These are phyloP conservation scores for Seriola quinqueradiata DNA, from an alignment of 2,113 vertebrate species.

Conservation along the genomic window DNA sequence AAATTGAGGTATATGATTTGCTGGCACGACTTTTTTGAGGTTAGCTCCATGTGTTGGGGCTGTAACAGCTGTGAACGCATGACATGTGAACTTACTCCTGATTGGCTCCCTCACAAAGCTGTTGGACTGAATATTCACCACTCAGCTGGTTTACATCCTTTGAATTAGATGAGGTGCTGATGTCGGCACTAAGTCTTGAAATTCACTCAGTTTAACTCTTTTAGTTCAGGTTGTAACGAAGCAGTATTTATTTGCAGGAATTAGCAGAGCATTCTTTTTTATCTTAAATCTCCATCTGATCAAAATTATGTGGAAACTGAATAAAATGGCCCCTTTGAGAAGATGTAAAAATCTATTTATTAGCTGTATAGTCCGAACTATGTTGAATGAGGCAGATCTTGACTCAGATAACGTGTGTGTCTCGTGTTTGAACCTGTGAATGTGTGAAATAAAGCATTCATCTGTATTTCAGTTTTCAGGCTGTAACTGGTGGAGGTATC, in stretches of 20 bases:
- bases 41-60: not conserved
- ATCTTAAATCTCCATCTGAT: not conserved
- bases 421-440: not conserved
- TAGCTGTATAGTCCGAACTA: not conserved
- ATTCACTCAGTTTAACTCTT: conserved; percentile 23
- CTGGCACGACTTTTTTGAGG: not conserved
- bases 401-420: not conserved
- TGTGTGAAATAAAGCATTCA: not conserved
- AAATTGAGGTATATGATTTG: too few species aligned
- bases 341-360: not conserved
- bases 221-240: conserved; percentile 5
- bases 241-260: not conserved
- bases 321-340: not conserved
- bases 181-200: conserved; percentile 9
- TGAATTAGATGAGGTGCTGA: conserved; percentile 31
- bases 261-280: not conserved
- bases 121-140: not conserved
- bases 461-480: not conserved
- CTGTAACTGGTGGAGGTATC: not conserved
- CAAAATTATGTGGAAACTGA: not conserved
- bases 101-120: conserved; percentile 5
- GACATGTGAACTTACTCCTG: conserved; percentile 4
- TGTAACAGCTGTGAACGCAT: not conserved
- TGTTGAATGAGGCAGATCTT: not conserved
- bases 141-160: conserved; percentile 16